Evolutionary conservation across 2,113 vertebrate species (phyloP), one percentile per base, ranked within the genome.

Genomic region (Mormoops blainvillei): DNA sequence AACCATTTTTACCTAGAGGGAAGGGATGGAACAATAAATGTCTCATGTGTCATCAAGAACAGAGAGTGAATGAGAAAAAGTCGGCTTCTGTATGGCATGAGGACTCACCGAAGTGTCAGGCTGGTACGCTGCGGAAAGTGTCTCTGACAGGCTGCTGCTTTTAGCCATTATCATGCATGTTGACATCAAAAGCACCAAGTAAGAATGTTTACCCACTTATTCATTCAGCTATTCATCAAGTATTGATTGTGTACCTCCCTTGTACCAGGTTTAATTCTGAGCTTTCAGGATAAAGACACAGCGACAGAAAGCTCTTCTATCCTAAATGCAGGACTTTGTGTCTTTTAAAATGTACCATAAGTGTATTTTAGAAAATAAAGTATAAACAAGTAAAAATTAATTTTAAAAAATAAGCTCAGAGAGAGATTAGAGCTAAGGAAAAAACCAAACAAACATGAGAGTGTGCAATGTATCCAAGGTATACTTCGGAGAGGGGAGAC

Each of bases 1-100:
- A 96, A 92, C 82, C 48, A 95, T 94, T 96, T 98, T 95, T 56
- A 71, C 76, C 67, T n/a, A 86, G 80, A 90, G 33, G 43, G 87
- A 95, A 94, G 24, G 96, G 94, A 95, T 80, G 87, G 87, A 84
- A 94, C 61, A 50, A 83, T 24, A 58, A 88, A 83, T 19, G 41
- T 80, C 28, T 93, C 56, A 28, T 20, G 45, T 50, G 50, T 82
- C 68, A 87, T 56, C 24, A 50, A 65, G 33, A 13, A 58, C 18
- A 65, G 24, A 86, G 45, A 78, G 20, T 19, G 33, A 48, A 33
- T 41, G 26, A 77, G 48, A 56, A 22, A 58, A 43, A 78, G 45
- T 80, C 4, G 28, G 54, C 31, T n/a, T 50, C 50, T 50, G 16
- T 15, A 28, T 26, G 61, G 14, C 7, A 18, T 43, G 38, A 81